Evolutionary conservation across 2,888 invertebrate genomes (phyloP).

Genomic region (Toxonevra muliebris): DNA sequence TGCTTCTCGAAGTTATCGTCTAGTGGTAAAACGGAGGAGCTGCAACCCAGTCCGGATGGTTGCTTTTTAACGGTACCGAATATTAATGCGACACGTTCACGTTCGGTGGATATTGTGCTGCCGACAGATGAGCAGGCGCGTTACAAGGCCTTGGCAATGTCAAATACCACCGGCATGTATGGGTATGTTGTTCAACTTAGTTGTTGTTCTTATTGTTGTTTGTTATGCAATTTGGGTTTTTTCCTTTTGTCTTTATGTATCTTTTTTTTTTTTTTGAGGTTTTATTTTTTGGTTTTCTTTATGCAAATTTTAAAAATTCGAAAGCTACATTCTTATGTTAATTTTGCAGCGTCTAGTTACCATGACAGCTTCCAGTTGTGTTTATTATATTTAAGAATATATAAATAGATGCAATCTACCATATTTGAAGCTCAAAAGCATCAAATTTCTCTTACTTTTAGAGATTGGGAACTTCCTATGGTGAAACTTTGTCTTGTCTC

Average conservation of each 20-base stretch:
- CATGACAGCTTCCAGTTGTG: too few species aligned
- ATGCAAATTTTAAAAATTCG: too few species aligned
- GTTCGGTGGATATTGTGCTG: constrained; percentile 87
- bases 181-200: constrained; percentile 51
- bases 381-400: too few species aligned
- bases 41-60: constrained; percentile 71
- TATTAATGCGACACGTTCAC: constrained; percentile 76
- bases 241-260: constrained; percentile 1
- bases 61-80: constrained; percentile 75
- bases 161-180: constrained; percentile 65
- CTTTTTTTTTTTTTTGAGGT: constrained; percentile 1
- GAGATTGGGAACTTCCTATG: too few species aligned
- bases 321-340: too few species aligned
- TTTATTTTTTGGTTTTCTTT: constrained; percentile 21
- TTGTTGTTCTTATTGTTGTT: background rate
- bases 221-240: background rate
- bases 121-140: constrained; percentile 86
- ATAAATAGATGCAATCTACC: too few species aligned
- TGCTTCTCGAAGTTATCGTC: constrained; percentile 83
- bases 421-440: too few species aligned
- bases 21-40: constrained; percentile 73
- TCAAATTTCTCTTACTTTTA: too few species aligned
- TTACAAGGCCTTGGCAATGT: constrained; percentile 83
- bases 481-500: too few species aligned
- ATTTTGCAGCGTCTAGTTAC: too few species aligned